Evolutionary conservation across 2,797 vertebrate species (phyloP).

Genomic region (Fratercula arctica): DNA sequence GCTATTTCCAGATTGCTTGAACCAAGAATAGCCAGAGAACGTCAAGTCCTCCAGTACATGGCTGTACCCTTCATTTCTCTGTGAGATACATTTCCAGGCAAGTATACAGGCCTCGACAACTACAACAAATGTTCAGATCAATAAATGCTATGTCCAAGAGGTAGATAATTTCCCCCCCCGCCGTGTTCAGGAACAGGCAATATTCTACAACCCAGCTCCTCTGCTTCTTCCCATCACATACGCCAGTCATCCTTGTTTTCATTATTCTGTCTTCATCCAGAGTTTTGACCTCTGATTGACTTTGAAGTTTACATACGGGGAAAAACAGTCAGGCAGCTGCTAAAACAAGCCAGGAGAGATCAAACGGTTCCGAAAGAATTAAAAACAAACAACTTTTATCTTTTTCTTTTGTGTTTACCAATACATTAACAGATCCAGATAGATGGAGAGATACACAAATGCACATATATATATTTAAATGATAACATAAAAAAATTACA

Average conservation of each 20-base stretch:
- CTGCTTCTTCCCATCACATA: conserved; percentile 3
- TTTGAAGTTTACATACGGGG: conserved; percentile 66
- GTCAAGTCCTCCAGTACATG: background rate
- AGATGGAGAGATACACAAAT: conserved; percentile 26
- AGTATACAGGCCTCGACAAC: background rate
- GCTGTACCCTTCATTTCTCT: background rate
- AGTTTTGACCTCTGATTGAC: conserved; percentile 67
- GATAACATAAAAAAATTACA: background rate
- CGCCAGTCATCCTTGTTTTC: background rate
- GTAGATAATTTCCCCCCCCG: background rate
- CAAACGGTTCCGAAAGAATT: conserved; percentile 54
- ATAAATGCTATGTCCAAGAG: background rate
- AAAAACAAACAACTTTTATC: conserved; percentile 65
- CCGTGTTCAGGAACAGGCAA: background rate
- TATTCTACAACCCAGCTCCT: background rate
- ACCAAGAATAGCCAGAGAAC: conserved; percentile 29
- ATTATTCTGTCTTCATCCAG: conserved; percentile 11
- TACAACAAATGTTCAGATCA: background rate
- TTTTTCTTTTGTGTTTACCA: conserved; percentile 63
- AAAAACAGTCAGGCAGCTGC: conserved; percentile 67
- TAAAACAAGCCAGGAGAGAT: conserved; percentile 60
- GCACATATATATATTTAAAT: background rate
- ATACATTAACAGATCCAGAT: conserved; percentile 41
- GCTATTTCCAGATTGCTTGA: conserved; percentile 12
- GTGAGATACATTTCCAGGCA: background rate